Evolutionary conservation across 30 jellyfish, hydroid and myxozoan genomes (phyloP), one percentile per base, ranked within the genome.

Genomic region (Pelagia noctiluca): DNA sequence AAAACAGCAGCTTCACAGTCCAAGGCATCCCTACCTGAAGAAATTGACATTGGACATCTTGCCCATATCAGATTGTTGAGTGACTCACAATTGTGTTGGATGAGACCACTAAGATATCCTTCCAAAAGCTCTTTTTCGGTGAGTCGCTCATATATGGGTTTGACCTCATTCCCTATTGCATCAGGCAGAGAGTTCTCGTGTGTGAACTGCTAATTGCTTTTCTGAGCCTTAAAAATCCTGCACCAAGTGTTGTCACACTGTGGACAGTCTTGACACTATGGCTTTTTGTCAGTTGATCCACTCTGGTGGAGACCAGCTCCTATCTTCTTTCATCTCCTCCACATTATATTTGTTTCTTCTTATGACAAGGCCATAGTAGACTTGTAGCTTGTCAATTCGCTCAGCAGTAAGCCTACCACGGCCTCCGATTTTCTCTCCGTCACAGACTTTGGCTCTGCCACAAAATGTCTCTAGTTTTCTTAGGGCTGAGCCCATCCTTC

Each of bases 61-160:
- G 83, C 23, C 83, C 83, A 71, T 4, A 71, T 71, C 38, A 71
- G 33, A 71, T 38, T 24, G 77, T 71, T 71, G 19, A 71, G 78
- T 24, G 83, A 24, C 33, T 71, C 83, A 37, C 83, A 71, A 34
- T 38, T 19, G 52, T 71, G 35, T 25, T 71, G 83, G 21, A 76
- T 71, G 26, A 32, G 38, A 76, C 75, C 83, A 19, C 78, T 34
- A 38, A 71, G 75, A 35, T 76, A 71, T 11, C 77, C 83, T 3
- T 38, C 13, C 12, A 61, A 28, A 13, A 61, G 13, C 28, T 61
- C 74, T 61, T 19, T 23, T 31, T 4, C 12, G 7, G 73, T 16
- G 13, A 60, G 26, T 12, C 73, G 12, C 26, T 12, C 26, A 8
- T 60, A 60, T 10, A 60, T 60, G n/a, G 73, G 73, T 33, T 8